Percentiles rank a stretch among this genome's conserved stretches.
phyloP scores from a whole-genome alignment of 1,140 invertebrate genomes.

The Thaumatotibia leucotreta region DNA sequence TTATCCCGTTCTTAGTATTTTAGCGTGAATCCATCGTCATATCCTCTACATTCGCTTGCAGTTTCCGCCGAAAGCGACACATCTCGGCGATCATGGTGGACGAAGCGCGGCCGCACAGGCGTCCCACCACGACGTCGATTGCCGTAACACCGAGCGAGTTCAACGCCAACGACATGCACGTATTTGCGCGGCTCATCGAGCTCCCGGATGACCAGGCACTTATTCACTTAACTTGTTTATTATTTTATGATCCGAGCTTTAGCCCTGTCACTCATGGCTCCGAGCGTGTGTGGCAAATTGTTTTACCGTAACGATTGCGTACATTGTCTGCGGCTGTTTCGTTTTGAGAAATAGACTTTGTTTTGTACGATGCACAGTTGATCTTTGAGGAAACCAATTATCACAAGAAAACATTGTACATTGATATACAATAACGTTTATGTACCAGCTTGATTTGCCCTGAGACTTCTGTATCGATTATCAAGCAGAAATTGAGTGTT shows the following conservation, averaged over 20 bases:
- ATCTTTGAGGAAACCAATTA: neutral
- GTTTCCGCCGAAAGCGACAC: constrained; percentile 34
- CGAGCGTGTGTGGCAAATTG: neutral
- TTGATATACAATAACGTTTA: neutral
- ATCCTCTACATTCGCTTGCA: no score
- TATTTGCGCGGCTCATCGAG: constrained; percentile 45
- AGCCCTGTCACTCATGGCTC: neutral
- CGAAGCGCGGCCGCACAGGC: constrained; percentile 33
- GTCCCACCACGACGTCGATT: constrained; percentile 1
- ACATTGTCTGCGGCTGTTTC: neutral
- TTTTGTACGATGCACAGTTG: neutral
- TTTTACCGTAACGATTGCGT: neutral
- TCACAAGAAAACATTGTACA: neutral
- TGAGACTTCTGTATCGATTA: neutral
- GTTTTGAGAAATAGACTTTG: neutral
- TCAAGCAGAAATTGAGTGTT: no score
- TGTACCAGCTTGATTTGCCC: neutral
- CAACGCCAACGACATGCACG: constrained; percentile 30
- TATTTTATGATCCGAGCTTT: neutral
- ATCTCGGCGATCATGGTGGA: constrained; percentile 43
- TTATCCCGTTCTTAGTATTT: no score
- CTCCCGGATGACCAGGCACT: constrained; percentile 48
- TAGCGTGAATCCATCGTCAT: no score
- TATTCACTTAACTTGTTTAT: constrained; percentile 14
- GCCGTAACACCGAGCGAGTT: neutral